Evolutionary conservation across 64 coral and sea anemone genomes (phyloP).

Genomic region (Astreopora myriophthalma): DNA sequence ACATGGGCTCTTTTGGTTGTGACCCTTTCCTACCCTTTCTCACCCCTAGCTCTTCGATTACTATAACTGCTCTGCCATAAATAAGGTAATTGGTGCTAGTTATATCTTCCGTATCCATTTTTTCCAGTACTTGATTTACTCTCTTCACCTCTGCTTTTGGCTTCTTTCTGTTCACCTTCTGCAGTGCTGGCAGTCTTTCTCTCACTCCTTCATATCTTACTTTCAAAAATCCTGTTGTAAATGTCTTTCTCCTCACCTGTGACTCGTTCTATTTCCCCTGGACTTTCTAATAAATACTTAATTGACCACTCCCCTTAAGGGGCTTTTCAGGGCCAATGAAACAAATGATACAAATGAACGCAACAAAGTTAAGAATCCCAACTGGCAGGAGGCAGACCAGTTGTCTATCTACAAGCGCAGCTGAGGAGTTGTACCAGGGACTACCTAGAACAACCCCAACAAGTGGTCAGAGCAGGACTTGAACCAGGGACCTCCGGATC

Average conservation of each 20-base stretch:
- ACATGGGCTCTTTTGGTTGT: constrained; percentile 14
- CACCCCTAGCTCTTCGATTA: not conserved
- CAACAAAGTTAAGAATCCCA: no score
- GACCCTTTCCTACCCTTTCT: constrained; percentile 1
- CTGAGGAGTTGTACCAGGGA: no score
- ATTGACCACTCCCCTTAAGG: no score
- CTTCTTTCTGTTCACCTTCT: constrained; percentile 11
- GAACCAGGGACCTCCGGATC: no score
- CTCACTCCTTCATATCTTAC: not conserved
- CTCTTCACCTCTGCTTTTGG: not conserved
- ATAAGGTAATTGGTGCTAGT: constrained; percentile 34
- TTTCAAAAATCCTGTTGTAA: constrained; percentile 5
- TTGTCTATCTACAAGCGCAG: no score
- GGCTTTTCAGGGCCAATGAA: no score
- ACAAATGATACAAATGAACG: no score
- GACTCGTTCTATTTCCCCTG: constrained; percentile 16
- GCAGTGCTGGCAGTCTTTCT: constrained; percentile 32
- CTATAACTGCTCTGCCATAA: constrained; percentile 23
- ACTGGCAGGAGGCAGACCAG: no score
- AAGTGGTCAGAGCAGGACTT: no score
- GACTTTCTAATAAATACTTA: no score
- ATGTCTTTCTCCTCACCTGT: constrained; percentile 20
- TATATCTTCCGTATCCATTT: constrained; percentile 26
- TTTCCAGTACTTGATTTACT: constrained; percentile 44
- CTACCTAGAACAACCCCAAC: no score